Conservation (phyloP, 2,797 vertebrate species). For the Gallirallus australis region DNA sequence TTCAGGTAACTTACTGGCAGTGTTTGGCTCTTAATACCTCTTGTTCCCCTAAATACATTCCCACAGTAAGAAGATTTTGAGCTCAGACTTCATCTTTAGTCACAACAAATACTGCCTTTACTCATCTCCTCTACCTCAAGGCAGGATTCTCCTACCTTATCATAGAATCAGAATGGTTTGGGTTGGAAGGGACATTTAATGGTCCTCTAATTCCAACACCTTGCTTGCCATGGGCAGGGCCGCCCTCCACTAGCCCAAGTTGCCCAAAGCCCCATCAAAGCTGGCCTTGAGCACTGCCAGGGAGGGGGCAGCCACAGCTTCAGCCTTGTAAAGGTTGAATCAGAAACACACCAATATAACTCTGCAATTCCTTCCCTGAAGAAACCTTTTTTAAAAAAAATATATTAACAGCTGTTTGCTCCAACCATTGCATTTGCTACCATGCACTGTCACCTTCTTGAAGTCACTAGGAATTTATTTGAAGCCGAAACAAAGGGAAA, state of each 20-base stretch:
- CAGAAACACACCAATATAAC: not conserved
- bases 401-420: not conserved
- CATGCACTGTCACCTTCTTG: not conserved
- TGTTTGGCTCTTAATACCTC: not conserved
- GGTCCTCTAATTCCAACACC: too few species aligned
- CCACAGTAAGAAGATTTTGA: not conserved
- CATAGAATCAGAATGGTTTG: too few species aligned
- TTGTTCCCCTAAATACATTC: not conserved
- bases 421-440: not conserved
- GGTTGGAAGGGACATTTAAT: too few species aligned
- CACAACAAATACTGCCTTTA: not conserved
- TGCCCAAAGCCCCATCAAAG: too few species aligned
- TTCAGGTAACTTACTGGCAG: not conserved
- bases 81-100: not conserved
- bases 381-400: not conserved
- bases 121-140: not conserved
- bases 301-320: too few species aligned
- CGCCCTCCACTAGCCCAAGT: too few species aligned
- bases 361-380: not conserved
- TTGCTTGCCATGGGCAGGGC: too few species aligned
- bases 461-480: conserved; percentile 26
- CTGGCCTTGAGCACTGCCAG: too few species aligned
- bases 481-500: conserved; percentile 12
- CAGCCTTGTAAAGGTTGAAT: not conserved
- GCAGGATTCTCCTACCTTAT: not conserved